Base-by-base conservation (phyloP, 2,888 invertebrate genomes). In the Spodoptera picta region DNA sequence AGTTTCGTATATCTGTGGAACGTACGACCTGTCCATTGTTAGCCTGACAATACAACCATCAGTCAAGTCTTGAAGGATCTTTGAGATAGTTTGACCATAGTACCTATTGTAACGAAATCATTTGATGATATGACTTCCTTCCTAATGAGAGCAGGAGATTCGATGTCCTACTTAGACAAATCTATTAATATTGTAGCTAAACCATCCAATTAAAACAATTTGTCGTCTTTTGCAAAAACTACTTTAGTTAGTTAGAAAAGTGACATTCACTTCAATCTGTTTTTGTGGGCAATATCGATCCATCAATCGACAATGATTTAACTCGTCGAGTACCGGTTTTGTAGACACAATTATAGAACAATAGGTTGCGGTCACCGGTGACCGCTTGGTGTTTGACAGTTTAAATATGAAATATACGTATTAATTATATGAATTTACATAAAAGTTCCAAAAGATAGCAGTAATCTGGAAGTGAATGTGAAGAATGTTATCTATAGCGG, bases 31-130 rank as follows among this genome's bases (percentile, higher is more conserved):
- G 77, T 73, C 81, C 77, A 86, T 88, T 88, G 85, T 88, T 83
- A 79, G 47, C 52, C 79, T 81, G 82, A 87, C 89, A 87, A 87
- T 86, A 83, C 84, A 83, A 58, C 67, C 80, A 86, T 86, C 84
- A 81, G 80, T 85, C 83, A 84, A 75, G 73, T 52, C 69, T 60
- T 73, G 79, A 80, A 76, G 79, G 81, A 79, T 79, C 75, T 79
- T 78, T 71, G 70, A 54, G 69, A 68, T 76, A 73, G 74, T 71
- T 73, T 73, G 62, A 78, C 82, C 78, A 66, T 65, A 64, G 68
- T 59, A 53, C 64, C 65, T 68, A 75, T 72, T 79, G 75, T 78
- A 69, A 69, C 53, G 75, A 65, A 70, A 74, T 59, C 58, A 63
- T 67, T 65, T 55, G 66, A 65, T 72, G 46, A 49, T 61, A 63